A percentile compares a stretch with the other conserved stretches of the same genome.
These are phyloP conservation scores for Platyrinchus mystaceus DNA, from an alignment of 2,797 vertebrate genomes.

Conservation along the genomic window DNA sequence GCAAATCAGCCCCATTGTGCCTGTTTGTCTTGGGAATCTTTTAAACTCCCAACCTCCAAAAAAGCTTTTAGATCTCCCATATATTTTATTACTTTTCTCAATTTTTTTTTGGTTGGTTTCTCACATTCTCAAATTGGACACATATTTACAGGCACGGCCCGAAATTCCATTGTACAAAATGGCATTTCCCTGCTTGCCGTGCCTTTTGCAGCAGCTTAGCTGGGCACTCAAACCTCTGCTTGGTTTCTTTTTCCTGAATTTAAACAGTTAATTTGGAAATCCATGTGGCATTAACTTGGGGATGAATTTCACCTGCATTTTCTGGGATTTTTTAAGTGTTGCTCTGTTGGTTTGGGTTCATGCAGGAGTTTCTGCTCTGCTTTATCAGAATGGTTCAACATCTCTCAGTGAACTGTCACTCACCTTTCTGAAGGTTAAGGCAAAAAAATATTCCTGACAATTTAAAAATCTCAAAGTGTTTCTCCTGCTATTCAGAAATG, in stretches of 20 bases:
- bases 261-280: rapidly evolving
- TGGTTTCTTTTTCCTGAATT: not conserved
- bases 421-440: not conserved
- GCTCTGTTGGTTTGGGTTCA: not conserved
- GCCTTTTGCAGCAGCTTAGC: not conserved
- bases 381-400: not conserved
- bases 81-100: not conserved
- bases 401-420: not conserved
- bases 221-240: not conserved
- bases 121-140: not conserved
- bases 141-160: not conserved
- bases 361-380: not conserved
- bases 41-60: not conserved
- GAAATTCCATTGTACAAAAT: not conserved
- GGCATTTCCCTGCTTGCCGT: not conserved
- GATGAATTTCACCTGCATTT: not conserved
- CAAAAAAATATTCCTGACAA: not conserved
- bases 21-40: not conserved
- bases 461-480: not conserved
- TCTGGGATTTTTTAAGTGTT: not conserved
- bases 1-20: not conserved
- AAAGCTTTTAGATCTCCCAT: not conserved
- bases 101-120: not conserved
- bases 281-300: not conserved
- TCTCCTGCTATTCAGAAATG: not conserved